Conservation (phyloP, 2,888 invertebrate species). For the Diplolepis rosae region DNA sequence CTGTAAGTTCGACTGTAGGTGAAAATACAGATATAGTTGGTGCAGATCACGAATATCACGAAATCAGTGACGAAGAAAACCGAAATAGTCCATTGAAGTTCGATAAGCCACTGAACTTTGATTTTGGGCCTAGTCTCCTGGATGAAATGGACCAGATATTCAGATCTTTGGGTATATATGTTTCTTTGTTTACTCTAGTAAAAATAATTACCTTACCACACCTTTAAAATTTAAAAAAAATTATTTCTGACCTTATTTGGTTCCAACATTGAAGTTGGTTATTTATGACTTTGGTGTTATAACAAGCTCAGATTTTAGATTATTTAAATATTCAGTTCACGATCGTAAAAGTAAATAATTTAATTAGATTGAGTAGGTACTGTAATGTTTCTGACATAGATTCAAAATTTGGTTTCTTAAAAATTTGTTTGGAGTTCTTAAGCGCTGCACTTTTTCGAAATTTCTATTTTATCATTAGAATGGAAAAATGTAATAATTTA, state of each 20-base stretch:
- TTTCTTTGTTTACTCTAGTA: background rate
- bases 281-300: background rate
- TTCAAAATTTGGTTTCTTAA: background rate
- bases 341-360: background rate
- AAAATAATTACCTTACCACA: background rate
- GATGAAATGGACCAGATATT: conserved; percentile 95
- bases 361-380: too few species aligned
- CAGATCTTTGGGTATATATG: conserved; percentile 73
- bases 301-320: background rate
- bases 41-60: conserved; percentile 85
- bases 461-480: background rate
- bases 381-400: background rate
- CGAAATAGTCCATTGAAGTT: conserved; percentile 74
- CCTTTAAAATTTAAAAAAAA: background rate
- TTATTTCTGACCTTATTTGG: background rate
- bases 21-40: conserved; percentile 55
- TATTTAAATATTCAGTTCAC: background rate
- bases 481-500: too few species aligned
- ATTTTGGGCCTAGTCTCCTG: conserved; percentile 91
- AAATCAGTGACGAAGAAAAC: conserved; percentile 87
- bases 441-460: background rate
- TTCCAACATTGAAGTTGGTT: background rate
- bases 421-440: background rate
- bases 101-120: conserved; percentile 77
- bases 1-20: conserved; percentile 58